Evolutionary conservation across 2,888 invertebrate genomes (phyloP).

Genomic region (Rhopalosiphum nymphaeae): DNA sequence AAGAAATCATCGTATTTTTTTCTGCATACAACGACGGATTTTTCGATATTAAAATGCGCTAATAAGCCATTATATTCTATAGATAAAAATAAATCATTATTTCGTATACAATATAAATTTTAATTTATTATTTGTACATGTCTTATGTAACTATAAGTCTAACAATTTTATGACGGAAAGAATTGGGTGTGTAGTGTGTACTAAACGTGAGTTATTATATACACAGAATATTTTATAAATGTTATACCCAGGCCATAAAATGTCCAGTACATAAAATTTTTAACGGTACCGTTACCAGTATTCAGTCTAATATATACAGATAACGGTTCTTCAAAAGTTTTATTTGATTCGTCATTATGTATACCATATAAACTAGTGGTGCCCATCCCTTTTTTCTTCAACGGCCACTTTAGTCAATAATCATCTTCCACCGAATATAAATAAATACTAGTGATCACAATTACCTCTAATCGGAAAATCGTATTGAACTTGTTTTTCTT

Average conservation of each 20-base stretch:
- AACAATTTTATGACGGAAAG: not conserved
- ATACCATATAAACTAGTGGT: not conserved
- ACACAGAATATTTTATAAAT: not conserved
- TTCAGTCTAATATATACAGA: not conserved
- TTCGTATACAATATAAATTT: not conserved
- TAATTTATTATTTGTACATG: not conserved
- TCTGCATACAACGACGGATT: not conserved
- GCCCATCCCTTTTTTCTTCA: too few species aligned
- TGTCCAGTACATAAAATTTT: not conserved
- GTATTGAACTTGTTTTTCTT: too few species aligned
- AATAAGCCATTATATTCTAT: not conserved
- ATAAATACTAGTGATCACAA: too few species aligned
- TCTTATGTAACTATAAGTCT: not conserved
- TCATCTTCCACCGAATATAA: too few species aligned
- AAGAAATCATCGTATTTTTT: not conserved
- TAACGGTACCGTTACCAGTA: not conserved
- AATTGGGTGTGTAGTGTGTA: not conserved
- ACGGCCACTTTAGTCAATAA: too few species aligned
- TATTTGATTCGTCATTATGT: not conserved
- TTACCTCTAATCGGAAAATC: too few species aligned
- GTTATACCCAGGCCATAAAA: not conserved
- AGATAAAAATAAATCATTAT: conserved; percentile 1
- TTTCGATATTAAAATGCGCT: not conserved
- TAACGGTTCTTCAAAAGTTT: not conserved
- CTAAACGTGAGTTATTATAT: not conserved